Evolutionary conservation across 1,140 invertebrate species (phyloP).

Genomic region (Chrysomallon squamiferum): DNA sequence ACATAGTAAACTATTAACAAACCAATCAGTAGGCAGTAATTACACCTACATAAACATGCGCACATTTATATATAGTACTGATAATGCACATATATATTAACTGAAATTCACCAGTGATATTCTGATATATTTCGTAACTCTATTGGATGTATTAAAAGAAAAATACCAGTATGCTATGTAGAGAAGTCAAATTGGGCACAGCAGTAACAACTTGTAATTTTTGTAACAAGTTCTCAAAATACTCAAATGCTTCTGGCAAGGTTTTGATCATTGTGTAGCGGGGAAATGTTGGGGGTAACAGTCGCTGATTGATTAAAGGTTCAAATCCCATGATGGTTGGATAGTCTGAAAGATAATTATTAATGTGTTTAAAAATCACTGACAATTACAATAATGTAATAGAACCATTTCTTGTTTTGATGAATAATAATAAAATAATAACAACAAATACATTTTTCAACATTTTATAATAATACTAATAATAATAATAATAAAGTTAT

Average conservation of each 20-base stretch:
- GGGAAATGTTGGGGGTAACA: constrained; percentile 97
- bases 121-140: too few species aligned
- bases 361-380: background rate
- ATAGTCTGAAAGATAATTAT: constrained; percentile 45
- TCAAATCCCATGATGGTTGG: constrained; percentile 79
- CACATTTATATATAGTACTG: too few species aligned
- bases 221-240: constrained; percentile 76
- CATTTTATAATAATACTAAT: too few species aligned
- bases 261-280: constrained; percentile 93
- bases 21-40: too few species aligned
- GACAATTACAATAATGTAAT: too few species aligned
- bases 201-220: constrained; percentile 83
- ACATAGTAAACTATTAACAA: too few species aligned
- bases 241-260: constrained; percentile 80
- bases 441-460: too few species aligned
- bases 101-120: too few species aligned
- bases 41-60: too few species aligned
- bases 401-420: too few species aligned
- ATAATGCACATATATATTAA: too few species aligned
- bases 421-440: too few species aligned
- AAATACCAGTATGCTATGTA: constrained; percentile 83
- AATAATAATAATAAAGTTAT: background rate
- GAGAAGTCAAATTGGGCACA: constrained; percentile 78
- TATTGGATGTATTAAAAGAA: background rate
- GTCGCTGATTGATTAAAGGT: constrained; percentile 91